A percentile compares a stretch with the other conserved stretches of the same genome.
Conservation (phyloP, 2,888 invertebrate species). For the Cheilosia scutellata region DNA sequence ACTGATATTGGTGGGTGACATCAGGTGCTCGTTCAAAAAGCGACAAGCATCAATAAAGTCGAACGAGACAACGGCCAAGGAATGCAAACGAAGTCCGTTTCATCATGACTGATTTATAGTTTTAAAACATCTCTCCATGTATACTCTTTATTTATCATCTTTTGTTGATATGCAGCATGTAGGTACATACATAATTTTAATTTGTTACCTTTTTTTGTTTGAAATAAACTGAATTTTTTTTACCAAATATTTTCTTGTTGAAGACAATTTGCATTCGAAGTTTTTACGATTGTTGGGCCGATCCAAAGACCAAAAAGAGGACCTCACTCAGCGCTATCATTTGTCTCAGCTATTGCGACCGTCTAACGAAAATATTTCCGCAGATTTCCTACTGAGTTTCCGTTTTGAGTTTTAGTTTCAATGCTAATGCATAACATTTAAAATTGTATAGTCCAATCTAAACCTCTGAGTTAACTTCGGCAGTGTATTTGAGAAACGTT, state of each 20-base stretch:
- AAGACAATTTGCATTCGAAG: neutral
- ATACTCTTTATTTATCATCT: neutral
- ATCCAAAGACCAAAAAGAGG: no score
- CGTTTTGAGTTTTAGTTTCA: no score
- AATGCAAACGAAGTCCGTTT: neutral
- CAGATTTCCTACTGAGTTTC: no score
- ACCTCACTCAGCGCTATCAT: no score
- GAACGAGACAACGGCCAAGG: neutral
- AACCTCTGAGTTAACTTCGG: no score
- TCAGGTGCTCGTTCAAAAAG: slow-evolving; percentile 46
- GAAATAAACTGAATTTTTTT: slow-evolving; percentile 16
- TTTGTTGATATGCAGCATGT: slow-evolving; percentile 33
- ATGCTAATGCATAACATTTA: no score
- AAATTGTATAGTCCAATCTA: no score
- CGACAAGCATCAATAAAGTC: neutral
- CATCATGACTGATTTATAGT: no score
- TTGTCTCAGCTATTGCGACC: no score
- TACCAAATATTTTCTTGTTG: neutral
- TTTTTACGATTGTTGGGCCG: no score
- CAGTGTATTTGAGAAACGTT: no score
- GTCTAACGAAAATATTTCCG: no score
- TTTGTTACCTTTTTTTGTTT: slow-evolving; percentile 6
- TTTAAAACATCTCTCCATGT: neutral
- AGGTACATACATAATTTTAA: slow-evolving; percentile 4
- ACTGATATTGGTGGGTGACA: slow-evolving; percentile 56